phyloP scores from a whole-genome alignment of 2,113 vertebrate genomes.

The Stegastes partitus region DNA sequence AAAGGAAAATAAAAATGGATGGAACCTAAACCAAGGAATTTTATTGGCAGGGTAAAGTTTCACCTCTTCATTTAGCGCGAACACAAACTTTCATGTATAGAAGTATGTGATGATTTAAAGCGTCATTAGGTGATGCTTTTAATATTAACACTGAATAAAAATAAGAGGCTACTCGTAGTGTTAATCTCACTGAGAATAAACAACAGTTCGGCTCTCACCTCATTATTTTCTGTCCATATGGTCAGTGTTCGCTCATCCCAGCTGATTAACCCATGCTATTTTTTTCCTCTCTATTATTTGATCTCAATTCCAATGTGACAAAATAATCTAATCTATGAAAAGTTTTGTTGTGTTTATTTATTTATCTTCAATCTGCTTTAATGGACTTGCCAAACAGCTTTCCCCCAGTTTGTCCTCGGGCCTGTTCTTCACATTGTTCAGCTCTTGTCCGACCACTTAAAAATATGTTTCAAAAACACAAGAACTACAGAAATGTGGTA shows the following conservation, averaged over 20 bases:
- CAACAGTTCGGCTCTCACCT: background rate
- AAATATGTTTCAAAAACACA: conserved; percentile 32
- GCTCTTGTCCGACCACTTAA: conserved; percentile 21
- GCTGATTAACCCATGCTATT: too few species aligned
- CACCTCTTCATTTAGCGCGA: too few species aligned
- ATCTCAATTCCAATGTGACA: background rate
- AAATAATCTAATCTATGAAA: background rate
- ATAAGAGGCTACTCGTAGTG: background rate
- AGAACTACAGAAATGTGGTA: conserved; percentile 41
- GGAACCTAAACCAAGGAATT: too few species aligned
- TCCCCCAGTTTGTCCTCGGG: background rate
- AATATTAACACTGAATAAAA: background rate
- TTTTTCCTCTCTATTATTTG: background rate
- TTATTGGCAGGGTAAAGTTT: too few species aligned
- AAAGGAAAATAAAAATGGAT: background rate
- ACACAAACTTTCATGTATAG: too few species aligned
- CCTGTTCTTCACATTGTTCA: conserved; percentile 25
- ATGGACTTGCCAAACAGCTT: too few species aligned
- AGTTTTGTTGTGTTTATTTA: background rate
- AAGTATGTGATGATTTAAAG: too few species aligned
- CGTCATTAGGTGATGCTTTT: background rate
- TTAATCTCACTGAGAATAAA: background rate
- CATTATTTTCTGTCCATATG: conserved; percentile 7
- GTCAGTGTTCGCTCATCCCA: background rate
- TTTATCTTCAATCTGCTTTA: background rate